These are phyloP conservation scores for Pegoplata infirma DNA, from an alignment of 2,888 invertebrate species.

Conservation along the genomic window DNA sequence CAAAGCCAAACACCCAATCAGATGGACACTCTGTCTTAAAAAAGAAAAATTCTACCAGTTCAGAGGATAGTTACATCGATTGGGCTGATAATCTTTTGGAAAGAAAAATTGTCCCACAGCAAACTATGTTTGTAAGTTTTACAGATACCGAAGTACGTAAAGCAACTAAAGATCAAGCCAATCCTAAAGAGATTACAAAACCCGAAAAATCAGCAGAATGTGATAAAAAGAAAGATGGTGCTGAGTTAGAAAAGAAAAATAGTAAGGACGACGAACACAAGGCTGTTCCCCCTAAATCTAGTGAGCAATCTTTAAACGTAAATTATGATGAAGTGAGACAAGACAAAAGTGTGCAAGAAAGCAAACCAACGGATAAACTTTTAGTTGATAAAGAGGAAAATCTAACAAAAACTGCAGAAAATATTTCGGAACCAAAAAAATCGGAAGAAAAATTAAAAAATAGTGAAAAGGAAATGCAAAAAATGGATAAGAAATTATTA, in stretches of 20 bases:
- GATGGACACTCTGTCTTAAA: background rate
- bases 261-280: background rate
- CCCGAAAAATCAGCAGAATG: background rate
- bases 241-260: background rate
- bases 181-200: background rate
- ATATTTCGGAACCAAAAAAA: background rate
- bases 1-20: background rate
- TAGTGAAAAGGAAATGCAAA: background rate
- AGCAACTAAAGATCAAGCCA: background rate
- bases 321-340: background rate
- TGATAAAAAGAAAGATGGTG: background rate
- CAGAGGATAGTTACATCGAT: constrained; percentile 52
- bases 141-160: constrained; percentile 11
- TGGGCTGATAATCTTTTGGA: constrained; percentile 65
- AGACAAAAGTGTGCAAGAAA: background rate
- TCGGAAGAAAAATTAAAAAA: background rate
- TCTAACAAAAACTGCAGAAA: background rate
- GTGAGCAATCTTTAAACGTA: background rate
- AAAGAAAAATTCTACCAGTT: constrained; percentile 25
- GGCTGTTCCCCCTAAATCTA: background rate
- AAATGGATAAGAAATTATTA: background rate
- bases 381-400: background rate
- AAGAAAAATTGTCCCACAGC: constrained; percentile 63
- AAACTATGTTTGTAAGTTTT: constrained; percentile 66
- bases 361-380: background rate